Base-by-base conservation (phyloP, 2,888 invertebrate species). In the Imbricaverruca yamaguchii region DNA sequence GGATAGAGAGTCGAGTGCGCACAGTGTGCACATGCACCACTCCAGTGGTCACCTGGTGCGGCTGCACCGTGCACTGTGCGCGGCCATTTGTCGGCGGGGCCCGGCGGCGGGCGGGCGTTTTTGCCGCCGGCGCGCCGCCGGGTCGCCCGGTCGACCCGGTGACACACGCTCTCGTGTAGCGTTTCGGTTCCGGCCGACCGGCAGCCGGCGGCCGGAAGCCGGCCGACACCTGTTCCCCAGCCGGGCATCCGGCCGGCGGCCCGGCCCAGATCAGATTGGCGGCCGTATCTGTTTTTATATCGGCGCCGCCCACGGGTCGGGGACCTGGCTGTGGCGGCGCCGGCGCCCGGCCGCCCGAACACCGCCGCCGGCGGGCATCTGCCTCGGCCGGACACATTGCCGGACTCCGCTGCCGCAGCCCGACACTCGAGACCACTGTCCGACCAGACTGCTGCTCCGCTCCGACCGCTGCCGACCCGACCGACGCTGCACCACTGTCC, bases 121-220 rank as follows among this genome's bases (percentile, higher is more conserved):
- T 69, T 69, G 25, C 69, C 39, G 65, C 7, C 65, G 63, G n/a
- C 65, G 65, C 39, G 6, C 23, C 65, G 65, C n/a, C 18, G 1
- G 23, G 65, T 23, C 23, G 7, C 69, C 21, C 74, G 21, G 74
- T 55, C 39, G 53, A 15, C 12, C 2, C 74, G 74, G 53, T 74
- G 74, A 74, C 74, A n/a, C 10, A 55, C 74, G 74, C 53, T 21
- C 53, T 21, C 53, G 74, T 74, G 74, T 74, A 74, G 18, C 74
- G 74, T 74, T 74, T 74, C 74, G 74, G 74, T 74, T 55, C 55
- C 74, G 74, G 55, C 10, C 74, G 53, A 23, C 74, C 74, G 74
- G 9, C 74, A 10, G 11, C 74, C 12, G 53, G 39, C 15, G 39
- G 69, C 74, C 74, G 74, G 74, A 74, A 74, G 74, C 74, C 74